Evolutionary conservation across 2,888 invertebrate genomes (phyloP).

Genomic region (Conops quadrifasciatus): DNA sequence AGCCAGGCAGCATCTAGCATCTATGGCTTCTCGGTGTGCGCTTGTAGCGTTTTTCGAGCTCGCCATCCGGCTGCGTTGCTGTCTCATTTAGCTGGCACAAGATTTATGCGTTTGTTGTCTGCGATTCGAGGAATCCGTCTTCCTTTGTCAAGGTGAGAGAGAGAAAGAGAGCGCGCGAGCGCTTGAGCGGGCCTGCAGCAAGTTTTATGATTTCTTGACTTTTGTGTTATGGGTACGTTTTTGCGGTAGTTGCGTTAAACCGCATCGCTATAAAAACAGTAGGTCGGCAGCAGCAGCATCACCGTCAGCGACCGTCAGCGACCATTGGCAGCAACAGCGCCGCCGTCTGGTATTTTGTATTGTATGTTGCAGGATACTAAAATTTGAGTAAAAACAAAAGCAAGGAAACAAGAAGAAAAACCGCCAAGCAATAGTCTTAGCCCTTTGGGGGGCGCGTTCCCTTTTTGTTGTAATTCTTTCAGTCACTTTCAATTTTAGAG

Average conservation of each 20-base stretch:
- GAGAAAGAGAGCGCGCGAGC: too few relatives aligned
- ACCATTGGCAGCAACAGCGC: background rate
- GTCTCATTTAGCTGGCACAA: conserved; percentile 20
- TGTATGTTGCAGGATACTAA: conserved; percentile 17
- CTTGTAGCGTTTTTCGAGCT: background rate
- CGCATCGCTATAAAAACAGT: conserved; percentile 31
- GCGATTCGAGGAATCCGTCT: conserved; percentile 25
- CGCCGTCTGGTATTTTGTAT: background rate
- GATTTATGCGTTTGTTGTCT: conserved; percentile 34
- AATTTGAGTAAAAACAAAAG: background rate
- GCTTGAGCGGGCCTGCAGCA: background rate
- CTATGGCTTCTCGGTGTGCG: background rate
- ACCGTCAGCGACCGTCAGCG: background rate
- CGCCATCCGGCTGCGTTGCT: conserved; percentile 3
- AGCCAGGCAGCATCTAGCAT: background rate
- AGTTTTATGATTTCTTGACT: conserved; percentile 25
- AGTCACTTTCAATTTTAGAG: too few relatives aligned
- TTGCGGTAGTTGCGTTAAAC: conserved; percentile 31
- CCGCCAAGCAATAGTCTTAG: background rate
- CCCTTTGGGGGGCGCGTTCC: too few relatives aligned
- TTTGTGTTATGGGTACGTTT: conserved; percentile 4
- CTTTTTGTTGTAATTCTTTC: too few relatives aligned
- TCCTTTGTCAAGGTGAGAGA: too few relatives aligned
- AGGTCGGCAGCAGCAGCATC: background rate
- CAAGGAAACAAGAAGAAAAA: background rate